phyloP scores from a whole-genome alignment of 1,140 invertebrate species.

The Medauroidea extradentata region DNA sequence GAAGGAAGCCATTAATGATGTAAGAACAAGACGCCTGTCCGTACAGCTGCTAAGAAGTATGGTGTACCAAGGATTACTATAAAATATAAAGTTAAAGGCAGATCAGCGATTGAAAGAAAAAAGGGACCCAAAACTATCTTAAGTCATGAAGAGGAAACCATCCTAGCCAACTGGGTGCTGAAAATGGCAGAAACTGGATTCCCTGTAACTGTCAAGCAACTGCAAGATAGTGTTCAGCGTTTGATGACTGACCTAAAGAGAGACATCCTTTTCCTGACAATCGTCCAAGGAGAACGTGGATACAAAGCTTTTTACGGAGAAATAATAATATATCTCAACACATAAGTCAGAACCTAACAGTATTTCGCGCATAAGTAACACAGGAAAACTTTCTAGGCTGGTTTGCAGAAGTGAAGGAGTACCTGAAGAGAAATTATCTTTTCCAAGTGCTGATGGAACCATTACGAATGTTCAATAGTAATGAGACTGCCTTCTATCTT shows the following conservation, averaged over 20 bases:
- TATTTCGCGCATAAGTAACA: not conserved
- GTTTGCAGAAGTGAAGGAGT: no score
- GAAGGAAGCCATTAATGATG: no score
- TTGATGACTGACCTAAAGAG: conserved; percentile 31
- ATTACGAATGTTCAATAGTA: conserved; percentile 40
- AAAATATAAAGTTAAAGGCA: not conserved
- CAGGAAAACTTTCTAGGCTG: not conserved
- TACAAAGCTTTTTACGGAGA: conserved; percentile 2
- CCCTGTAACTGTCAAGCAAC: conserved; percentile 35
- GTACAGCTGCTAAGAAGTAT: no score
- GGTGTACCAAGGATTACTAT: no score
- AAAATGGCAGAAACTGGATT: conserved; percentile 33
- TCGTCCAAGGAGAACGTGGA: conserved; percentile 4
- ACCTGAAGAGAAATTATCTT: no score
- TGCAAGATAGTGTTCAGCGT: no score
- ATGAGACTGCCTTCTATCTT: conserved; percentile 39
- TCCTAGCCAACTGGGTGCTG: no score
- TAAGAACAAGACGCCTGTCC: no score
- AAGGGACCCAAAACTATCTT: no score
- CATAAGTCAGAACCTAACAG: no score
- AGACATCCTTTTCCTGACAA: conserved; percentile 4
- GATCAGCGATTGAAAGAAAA: not conserved
- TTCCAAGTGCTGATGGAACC: conserved; percentile 12
- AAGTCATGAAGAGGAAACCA: no score
- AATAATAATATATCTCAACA: no score